Evolutionary conservation across 2,888 invertebrate genomes (phyloP).

Genomic region (Mythimna impura): DNA sequence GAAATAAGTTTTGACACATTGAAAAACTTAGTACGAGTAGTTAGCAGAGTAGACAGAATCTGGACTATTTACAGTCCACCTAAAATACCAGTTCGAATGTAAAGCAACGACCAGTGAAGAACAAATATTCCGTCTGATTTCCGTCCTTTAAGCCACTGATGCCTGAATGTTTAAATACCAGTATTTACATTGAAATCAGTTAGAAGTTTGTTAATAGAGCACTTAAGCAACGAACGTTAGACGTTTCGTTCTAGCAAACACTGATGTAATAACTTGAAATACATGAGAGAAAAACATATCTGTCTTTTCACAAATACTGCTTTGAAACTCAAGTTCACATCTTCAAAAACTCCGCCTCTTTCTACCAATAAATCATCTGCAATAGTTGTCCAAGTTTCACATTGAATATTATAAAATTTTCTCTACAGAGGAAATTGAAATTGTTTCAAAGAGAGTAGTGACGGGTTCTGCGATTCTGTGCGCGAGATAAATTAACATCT

Average conservation of each 20-base stretch:
- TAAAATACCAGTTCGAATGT: too few species aligned
- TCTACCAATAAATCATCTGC: conserved; percentile 51
- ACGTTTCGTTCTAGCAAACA: neutral
- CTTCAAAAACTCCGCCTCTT: conserved; percentile 8
- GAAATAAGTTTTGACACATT: too few species aligned
- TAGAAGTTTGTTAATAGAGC: neutral
- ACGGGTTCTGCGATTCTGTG: conserved; percentile 38
- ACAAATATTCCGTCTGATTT: too few species aligned
- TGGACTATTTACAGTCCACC: too few species aligned
- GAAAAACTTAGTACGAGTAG: too few species aligned
- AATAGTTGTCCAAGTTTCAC: conserved; percentile 51
- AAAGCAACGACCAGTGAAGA: too few species aligned
- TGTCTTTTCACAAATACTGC: neutral
- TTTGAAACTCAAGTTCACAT: conserved; percentile 14
- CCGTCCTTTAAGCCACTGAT: too few species aligned
- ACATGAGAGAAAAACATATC: neutral
- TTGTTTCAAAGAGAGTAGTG: conserved; percentile 60
- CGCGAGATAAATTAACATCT: conserved; percentile 61
- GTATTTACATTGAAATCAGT: neutral
- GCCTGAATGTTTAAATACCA: neutral
- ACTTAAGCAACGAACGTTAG: neutral
- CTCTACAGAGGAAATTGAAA: conserved; percentile 63
- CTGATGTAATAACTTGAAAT: neutral
- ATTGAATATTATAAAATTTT: conserved; percentile 64
- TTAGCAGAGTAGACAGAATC: too few species aligned